Evolutionary conservation across 2,888 invertebrate species (phyloP).

Genomic region (Iselma pallidipennis): DNA sequence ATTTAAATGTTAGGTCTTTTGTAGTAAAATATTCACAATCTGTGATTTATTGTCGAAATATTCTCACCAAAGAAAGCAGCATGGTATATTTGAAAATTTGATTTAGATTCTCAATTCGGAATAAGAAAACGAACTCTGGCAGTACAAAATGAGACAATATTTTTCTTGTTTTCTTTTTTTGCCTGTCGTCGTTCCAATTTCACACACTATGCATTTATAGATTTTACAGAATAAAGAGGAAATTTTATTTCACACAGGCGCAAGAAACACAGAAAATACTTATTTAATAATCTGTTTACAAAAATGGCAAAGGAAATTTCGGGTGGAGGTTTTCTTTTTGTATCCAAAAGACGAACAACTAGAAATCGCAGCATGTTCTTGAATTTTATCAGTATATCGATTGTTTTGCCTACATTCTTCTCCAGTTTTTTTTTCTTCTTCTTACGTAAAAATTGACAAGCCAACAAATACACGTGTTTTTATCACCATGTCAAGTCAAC

Average conservation of each 20-base stretch:
- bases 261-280: background rate
- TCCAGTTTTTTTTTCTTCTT: background rate
- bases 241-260: too few relatives aligned
- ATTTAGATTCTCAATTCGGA: slow-evolving; percentile 20
- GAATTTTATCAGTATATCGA: background rate
- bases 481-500: background rate
- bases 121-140: background rate
- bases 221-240: background rate
- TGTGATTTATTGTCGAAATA: too few relatives aligned
- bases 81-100: slow-evolving; percentile 25
- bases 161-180: background rate
- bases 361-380: background rate
- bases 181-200: background rate
- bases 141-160: background rate
- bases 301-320: too few relatives aligned
- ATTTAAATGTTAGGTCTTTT: too few relatives aligned
- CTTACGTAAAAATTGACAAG: background rate
- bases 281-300: background rate
- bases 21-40: too few relatives aligned
- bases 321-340: too few relatives aligned
- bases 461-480: background rate
- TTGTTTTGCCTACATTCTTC: background rate
- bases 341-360: too few relatives aligned
- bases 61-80: slow-evolving; percentile 12
- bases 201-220: background rate